Base-by-base conservation (phyloP, 2,797 vertebrate species). In the Danio kyathit region DNA sequence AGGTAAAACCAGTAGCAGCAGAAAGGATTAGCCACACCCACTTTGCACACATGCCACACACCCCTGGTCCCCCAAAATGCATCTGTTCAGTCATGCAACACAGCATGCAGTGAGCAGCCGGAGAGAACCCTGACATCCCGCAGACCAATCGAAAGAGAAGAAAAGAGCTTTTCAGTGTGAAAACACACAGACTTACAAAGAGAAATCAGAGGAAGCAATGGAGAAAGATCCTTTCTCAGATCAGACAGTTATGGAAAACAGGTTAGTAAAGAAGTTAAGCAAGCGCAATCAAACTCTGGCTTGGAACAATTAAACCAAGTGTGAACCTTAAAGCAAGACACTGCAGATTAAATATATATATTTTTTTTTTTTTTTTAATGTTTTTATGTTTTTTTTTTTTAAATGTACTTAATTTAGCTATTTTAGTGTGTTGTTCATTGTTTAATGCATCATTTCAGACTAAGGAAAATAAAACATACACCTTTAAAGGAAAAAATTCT, bases 21-120 rank as follows among this genome's bases (percentile, higher is more conserved):
- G 82, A 7, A 82, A 59, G 51, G 74, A 72, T 86, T 48, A 87
- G 91, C 87, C 84, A 86, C 88, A 90, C 89, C 89, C 92, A 90
- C 89, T 88, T 88, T 89, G 90, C 92, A 93, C 90, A 94, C 92
- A 94, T 95, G 96, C 96, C 94, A 87, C 95, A 93, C 94, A 94
- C 93, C 92, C 94, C 92, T 90, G 93, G 86, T 92, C 94, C 90
- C 82, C 90, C 94, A 93, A 91, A 94, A 95, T 92, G 95, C 96
- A 94, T 95, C 95, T 96, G 94, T 95, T 95, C 83, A 91, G 52
- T 80, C 97, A 97, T 98, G 97, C 97, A 96, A 96, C 95, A 96
- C 52, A 91, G 91, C 98, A 98, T 99, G 97, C 97, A 94, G 88
- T 90, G 94, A 94, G 95, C 92, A 95, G 95, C 94, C 93, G 95